Conservation (phyloP, 2,797 vertebrate species). For the Anguilla marmorata region DNA sequence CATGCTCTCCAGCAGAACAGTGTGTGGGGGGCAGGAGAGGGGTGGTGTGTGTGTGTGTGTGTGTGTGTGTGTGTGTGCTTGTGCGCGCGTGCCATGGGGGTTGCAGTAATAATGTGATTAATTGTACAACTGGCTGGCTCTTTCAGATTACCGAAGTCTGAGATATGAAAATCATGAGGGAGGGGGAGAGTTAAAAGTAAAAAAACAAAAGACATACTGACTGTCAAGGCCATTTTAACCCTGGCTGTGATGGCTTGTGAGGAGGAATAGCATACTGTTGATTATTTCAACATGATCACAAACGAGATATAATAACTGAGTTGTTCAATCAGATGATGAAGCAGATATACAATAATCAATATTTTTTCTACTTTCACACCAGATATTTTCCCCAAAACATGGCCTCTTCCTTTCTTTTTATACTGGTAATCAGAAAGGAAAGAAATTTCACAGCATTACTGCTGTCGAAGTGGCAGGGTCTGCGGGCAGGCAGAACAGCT, state of each 20-base stretch:
- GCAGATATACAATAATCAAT: neutral
- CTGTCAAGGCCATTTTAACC: neutral
- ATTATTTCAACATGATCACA: neutral
- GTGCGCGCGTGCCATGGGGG: neutral
- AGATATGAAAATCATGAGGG: conserved; percentile 20
- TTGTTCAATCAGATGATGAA: neutral
- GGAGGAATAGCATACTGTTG: neutral
- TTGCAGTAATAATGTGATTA: conserved; percentile 18
- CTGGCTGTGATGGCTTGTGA: neutral
- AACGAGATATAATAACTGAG: neutral
- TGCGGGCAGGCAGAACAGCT: neutral
- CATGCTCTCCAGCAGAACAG: neutral
- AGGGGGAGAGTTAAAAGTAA: neutral
- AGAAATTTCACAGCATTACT: neutral
- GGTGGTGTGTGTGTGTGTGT: neutral
- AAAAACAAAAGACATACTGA: neutral
- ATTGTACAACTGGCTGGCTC: conserved; percentile 35
- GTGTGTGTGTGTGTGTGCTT: neutral
- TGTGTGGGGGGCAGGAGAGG: neutral
- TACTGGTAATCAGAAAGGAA: neutral
- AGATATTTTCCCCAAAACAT: neutral
- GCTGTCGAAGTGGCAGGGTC: neutral
- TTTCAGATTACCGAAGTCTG: conserved; percentile 29
- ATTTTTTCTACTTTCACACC: neutral
- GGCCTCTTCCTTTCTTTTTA: neutral